Evolutionary conservation across 2,797 vertebrate genomes (phyloP).

Genomic region (Sylvilagus floridanus): DNA sequence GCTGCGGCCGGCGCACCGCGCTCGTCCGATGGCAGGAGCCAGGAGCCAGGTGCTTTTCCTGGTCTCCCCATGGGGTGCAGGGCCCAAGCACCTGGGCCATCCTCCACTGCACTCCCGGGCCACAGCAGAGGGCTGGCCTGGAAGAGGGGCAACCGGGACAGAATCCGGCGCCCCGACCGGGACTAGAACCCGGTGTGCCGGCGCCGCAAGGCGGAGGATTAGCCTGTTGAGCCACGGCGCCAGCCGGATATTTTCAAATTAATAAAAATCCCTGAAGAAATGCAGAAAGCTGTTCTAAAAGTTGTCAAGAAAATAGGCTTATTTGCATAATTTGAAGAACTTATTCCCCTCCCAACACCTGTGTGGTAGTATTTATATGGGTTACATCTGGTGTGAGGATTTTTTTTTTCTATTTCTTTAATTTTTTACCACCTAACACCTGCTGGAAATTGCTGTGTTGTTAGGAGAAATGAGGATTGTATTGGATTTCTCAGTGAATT

Average conservation of each 20-base stretch:
- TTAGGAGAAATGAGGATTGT: conserved; percentile 64
- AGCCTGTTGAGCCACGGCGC: too few relatives aligned
- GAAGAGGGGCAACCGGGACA: too few relatives aligned
- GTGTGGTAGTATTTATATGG: conserved; percentile 65
- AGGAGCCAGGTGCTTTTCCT: too few relatives aligned
- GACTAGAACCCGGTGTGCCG: too few relatives aligned
- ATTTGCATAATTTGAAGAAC: conserved; percentile 68
- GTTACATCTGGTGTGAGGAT: conserved; percentile 73
- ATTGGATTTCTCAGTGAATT: conserved; percentile 62
- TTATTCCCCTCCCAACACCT: conserved; percentile 69
- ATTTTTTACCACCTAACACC: conserved; percentile 70
- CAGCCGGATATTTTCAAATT: conserved; percentile 50
- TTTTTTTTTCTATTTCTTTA: conserved; percentile 66
- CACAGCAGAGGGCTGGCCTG: too few relatives aligned
- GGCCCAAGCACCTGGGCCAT: too few relatives aligned
- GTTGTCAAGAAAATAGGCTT: conserved; percentile 67
- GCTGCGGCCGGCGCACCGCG: too few relatives aligned
- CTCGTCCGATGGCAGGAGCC: too few relatives aligned
- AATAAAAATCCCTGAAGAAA: conserved; percentile 60
- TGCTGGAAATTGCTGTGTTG: conserved; percentile 69
- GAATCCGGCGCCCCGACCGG: too few relatives aligned
- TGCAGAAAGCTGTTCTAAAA: conserved; percentile 41
- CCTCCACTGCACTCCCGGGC: too few relatives aligned
- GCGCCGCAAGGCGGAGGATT: too few relatives aligned
- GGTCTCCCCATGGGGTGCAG: too few relatives aligned